Conservation (phyloP, 2,888 invertebrate species). For the Parapristionchus giblindavisi region DNA sequence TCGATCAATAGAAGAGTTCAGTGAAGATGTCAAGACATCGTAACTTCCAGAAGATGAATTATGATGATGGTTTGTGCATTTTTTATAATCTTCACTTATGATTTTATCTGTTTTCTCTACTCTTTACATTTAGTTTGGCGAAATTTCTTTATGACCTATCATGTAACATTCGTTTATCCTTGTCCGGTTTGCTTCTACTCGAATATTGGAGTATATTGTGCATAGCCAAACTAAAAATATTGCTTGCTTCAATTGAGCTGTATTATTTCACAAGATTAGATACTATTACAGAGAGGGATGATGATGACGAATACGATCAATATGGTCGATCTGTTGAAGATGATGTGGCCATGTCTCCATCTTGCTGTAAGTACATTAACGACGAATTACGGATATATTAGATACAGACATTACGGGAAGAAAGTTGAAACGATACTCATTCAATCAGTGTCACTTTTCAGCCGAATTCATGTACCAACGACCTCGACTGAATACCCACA, state of each 20-base stretch:
- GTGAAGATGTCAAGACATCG: constrained; percentile 61
- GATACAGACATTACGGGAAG: no score
- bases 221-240: no score
- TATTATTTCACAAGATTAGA: no score
- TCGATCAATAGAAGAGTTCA: no score
- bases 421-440: background rate
- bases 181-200: no score
- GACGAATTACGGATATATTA: background rate
- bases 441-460: constrained; percentile 41
- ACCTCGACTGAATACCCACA: constrained; percentile 47
- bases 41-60: constrained; percentile 57
- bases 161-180: no score
- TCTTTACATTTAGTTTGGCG: no score
- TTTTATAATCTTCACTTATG: background rate
- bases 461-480: constrained; percentile 57
- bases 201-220: no score
- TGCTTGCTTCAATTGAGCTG: no score
- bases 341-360: constrained; percentile 47
- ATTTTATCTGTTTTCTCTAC: background rate
- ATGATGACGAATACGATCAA: constrained; percentile 59
- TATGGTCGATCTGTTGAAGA: constrained; percentile 61
- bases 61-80: constrained; percentile 55
- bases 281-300: constrained; percentile 45
- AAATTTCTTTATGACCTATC: no score
- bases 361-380: constrained; percentile 43